These are phyloP conservation scores for Oryzias woworae DNA, from an alignment of 2,113 vertebrate genomes.

Conservation along the genomic window DNA sequence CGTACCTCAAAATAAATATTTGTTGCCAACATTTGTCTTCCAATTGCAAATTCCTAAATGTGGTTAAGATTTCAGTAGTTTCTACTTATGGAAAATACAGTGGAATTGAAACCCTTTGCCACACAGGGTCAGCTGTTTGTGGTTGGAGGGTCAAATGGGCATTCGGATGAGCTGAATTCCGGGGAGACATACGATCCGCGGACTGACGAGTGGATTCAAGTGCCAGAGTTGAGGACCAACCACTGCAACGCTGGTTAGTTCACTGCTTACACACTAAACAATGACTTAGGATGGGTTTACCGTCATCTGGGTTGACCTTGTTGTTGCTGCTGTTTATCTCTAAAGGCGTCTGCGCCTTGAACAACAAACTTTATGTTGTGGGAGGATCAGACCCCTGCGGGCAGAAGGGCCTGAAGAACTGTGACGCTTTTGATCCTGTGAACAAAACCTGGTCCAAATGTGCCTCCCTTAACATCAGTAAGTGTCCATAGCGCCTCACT, in stretches of 20 bases:
- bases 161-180: conserved; percentile 95
- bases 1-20: conserved; percentile 7
- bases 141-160: conserved; percentile 95
- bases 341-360: conserved; percentile 91
- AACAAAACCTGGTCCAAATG: conserved; percentile 92
- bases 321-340: neutral
- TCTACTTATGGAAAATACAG: no score
- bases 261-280: no score
- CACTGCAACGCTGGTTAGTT: conserved; percentile 93
- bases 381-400: conserved; percentile 97
- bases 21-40: neutral
- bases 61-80: no score
- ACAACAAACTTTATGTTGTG: conserved; percentile 91
- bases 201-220: conserved; percentile 88
- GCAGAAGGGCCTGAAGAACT: conserved; percentile 98
- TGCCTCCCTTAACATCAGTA: conserved; percentile 94
- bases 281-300: no score
- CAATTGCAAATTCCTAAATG: no score
- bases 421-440: conserved; percentile 93
- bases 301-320: fast-evolving
- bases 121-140: conserved; percentile 92
- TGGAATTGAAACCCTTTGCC: neutral
- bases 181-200: conserved; percentile 93
- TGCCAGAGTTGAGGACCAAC: conserved; percentile 94
- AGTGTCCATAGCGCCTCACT: no score